phyloP scores from a whole-genome alignment of 2,888 invertebrate genomes.

The Acronicta aceris region DNA sequence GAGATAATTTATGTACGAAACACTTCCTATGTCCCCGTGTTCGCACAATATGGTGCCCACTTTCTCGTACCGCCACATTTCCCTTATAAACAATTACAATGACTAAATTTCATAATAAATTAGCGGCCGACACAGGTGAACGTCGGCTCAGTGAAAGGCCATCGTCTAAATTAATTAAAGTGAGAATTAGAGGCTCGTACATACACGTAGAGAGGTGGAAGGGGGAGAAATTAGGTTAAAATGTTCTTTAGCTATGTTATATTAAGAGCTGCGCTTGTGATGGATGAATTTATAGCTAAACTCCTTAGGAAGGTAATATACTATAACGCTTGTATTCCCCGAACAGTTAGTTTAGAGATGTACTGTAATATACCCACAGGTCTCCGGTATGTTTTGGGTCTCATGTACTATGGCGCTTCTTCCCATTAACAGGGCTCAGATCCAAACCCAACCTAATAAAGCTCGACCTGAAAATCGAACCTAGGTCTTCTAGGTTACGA shows the following conservation, averaged over 20 bases:
- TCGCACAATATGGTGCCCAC: slow-evolving; percentile 2
- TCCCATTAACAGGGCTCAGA: too few relatives aligned
- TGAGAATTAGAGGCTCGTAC: slow-evolving; percentile 45
- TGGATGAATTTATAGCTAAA: background rate
- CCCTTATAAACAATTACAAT: slow-evolving; percentile 42
- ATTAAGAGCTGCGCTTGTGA: slow-evolving; percentile 16
- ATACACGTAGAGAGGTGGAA: slow-evolving; percentile 20
- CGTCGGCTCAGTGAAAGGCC: slow-evolving; percentile 31
- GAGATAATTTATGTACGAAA: background rate
- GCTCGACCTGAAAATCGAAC: too few relatives aligned
- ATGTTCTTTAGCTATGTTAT: slow-evolving; percentile 34
- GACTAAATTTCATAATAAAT: slow-evolving; percentile 47
- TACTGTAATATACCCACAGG: too few relatives aligned
- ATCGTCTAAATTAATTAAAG: slow-evolving; percentile 45
- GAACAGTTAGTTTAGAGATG: too few relatives aligned
- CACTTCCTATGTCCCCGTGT: background rate
- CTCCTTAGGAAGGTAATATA: too few relatives aligned
- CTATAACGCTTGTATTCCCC: too few relatives aligned
- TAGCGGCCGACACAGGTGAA: slow-evolving; percentile 39
- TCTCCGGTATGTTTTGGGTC: too few relatives aligned
- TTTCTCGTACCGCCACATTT: slow-evolving; percentile 15
- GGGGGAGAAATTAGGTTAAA: slow-evolving; percentile 42
- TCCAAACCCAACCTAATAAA: too few relatives aligned
- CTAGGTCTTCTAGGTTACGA: too few relatives aligned
- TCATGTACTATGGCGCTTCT: too few relatives aligned